phyloP scores from a whole-genome alignment of 64 coral and sea anemone genomes.

The Cladopsammia gracilis region DNA sequence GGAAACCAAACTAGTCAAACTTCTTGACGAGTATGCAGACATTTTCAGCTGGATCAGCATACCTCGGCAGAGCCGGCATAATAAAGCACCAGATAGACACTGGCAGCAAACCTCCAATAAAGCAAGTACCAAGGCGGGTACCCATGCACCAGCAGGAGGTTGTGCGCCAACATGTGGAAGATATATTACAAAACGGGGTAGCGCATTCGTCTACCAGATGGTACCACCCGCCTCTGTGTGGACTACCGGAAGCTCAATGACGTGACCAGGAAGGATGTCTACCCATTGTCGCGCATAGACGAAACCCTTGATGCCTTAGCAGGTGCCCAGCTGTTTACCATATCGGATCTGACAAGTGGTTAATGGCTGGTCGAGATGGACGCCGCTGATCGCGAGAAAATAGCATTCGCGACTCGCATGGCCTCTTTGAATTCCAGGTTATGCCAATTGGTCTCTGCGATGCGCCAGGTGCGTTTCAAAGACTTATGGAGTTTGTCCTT shows the following conservation, averaged over 20 bases:
- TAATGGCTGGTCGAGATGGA: conserved; percentile 48
- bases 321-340: not conserved
- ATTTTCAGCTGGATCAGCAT: not conserved
- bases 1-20: not conserved
- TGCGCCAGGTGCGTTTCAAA: not conserved
- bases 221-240: not conserved
- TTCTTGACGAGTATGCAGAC: not conserved
- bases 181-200: conserved; percentile 12
- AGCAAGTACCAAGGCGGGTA: conserved; percentile 33
- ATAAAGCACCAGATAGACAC: conserved; percentile 59
- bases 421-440: conserved; percentile 32
- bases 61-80: conserved; percentile 35
- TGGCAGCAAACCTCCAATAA: not conserved
- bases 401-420: conserved; percentile 9
- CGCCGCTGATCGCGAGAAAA: not conserved
- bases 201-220: not conserved
- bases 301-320: no score
- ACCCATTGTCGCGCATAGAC: no score
- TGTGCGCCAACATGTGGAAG: not conserved
- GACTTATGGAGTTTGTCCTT: conserved; percentile 18
- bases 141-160: not conserved
- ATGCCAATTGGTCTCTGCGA: conserved; percentile 1
- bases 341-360: conserved; percentile 13
- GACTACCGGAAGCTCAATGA: no score
- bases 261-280: no score